Percentiles rank a stretch among this genome's conserved stretches.
phyloP scores from a whole-genome alignment of 92 coral and sea anemone genomes.

The Hydrozoanthus gracilis region DNA sequence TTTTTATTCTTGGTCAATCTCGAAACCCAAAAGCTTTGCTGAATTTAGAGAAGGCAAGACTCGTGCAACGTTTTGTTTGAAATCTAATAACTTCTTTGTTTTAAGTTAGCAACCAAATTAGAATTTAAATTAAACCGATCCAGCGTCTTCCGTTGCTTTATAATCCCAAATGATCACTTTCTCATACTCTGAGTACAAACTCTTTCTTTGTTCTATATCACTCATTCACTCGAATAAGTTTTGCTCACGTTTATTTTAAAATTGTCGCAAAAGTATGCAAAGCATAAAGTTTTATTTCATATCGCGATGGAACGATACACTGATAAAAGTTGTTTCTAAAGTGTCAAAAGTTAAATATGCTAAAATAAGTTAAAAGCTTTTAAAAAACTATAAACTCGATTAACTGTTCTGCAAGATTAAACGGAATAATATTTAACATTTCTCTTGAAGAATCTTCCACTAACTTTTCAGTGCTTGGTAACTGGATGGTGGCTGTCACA shows the following conservation, averaged over 20 bases:
- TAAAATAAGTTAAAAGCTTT: background rate
- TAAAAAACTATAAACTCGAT: background rate
- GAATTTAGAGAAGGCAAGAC: too few species aligned
- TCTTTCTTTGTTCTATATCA: background rate
- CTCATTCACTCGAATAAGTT: background rate
- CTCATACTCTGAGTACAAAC: background rate
- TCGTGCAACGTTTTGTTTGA: too few species aligned
- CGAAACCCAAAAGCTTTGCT: too few species aligned
- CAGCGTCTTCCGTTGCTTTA: too few species aligned
- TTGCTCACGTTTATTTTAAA: too few species aligned
- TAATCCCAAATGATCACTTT: too few species aligned
- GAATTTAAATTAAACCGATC: too few species aligned
- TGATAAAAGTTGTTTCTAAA: background rate
- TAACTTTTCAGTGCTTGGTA: conserved; percentile 39
- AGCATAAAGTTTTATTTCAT: too few species aligned
- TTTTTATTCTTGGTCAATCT: too few species aligned
- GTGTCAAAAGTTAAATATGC: background rate
- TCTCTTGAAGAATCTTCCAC: background rate
- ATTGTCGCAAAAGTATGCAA: background rate
- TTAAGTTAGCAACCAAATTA: too few species aligned
- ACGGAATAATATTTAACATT: background rate
- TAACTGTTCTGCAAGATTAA: background rate
- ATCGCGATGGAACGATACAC: background rate
- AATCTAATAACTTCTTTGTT: too few species aligned
- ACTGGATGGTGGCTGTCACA: background rate